Conservation (phyloP, 2,113 vertebrate genomes). For the Bagarius yarrelli region DNA sequence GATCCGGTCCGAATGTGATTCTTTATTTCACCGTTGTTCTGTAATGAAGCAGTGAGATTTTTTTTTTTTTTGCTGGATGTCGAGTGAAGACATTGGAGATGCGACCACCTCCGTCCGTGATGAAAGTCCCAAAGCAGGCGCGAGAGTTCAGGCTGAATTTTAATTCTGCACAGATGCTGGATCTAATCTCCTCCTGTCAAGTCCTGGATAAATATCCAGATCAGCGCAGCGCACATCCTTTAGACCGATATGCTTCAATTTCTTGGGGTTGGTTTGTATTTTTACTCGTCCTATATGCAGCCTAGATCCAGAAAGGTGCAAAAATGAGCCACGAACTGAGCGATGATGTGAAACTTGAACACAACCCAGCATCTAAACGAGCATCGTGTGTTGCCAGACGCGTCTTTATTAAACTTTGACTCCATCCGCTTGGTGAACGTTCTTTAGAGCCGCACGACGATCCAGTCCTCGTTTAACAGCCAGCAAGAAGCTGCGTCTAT, state of each 20-base stretch:
- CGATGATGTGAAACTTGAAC: background rate
- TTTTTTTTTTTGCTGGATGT: slow-evolving; percentile 18
- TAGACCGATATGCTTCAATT: background rate
- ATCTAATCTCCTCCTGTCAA: slow-evolving; percentile 49
- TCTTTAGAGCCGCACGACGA: background rate
- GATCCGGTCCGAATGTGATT: slow-evolving; percentile 61
- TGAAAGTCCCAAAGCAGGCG: slow-evolving; percentile 31
- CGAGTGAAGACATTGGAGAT: slow-evolving; percentile 13
- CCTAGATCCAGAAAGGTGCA: slow-evolving; percentile 11
- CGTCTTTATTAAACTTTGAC: slow-evolving; percentile 14
- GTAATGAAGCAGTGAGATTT: slow-evolving; percentile 7
- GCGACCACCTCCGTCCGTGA: slow-evolving; percentile 11
- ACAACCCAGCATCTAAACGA: background rate
- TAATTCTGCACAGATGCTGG: slow-evolving; percentile 27
- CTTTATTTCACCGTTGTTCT: slow-evolving; percentile 3
- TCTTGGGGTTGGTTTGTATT: background rate
- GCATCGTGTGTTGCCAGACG: background rate
- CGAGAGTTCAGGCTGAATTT: slow-evolving; percentile 39
- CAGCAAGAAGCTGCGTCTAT: background rate
- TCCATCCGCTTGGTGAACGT: background rate
- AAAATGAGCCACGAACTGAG: background rate
- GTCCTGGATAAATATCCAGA: slow-evolving; percentile 45
- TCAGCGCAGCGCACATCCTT: slow-evolving; percentile 32
- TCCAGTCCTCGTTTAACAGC: background rate
- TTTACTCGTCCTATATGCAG: background rate